Evolutionary conservation across 2,888 invertebrate genomes (phyloP), one percentile per base, ranked within the genome.

Genomic region (Synanthedon andrenaeformis): DNA sequence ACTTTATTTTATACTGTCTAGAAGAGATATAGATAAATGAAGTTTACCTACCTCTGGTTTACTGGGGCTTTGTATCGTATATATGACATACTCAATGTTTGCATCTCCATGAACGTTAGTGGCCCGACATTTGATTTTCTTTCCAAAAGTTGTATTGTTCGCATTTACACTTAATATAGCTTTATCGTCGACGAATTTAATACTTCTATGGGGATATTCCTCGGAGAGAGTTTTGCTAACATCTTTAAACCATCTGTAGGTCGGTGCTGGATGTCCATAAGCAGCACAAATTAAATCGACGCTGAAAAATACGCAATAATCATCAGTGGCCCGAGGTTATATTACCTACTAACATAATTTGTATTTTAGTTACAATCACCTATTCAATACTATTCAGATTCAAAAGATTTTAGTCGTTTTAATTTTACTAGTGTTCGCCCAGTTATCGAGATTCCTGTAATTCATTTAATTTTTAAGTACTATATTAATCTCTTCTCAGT

Each of bases 211-310:
- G 13, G 80, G 62, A 42, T 69, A 73, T 57, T 79, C 77, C 57
- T 79, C 77, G 1, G 65, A 63, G 19, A 79, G 57, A 1, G 68
- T 59, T 5, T 70, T 67, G 3, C 62, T 66, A 1, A 68, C 54
- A 41, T 74, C 73, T 57, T 72, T 69, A 56, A 75, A 79, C 76
- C 79, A 81, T 57, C 72, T 71, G 56, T 78, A 85, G 4, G 71
- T 67, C 0, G 84, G 76, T 8, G 59, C 53, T 0, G 85, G 85
- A 57, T 66, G 76, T 0, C 69, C 82, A 4, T 59, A 59, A 4
- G 82, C 79, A 14, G 64, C 62, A 59, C 85, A 86, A 14, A 62
- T 58, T 42, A 85, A 62, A 11, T 76, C 66, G 13, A 80, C 70
- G 54, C 85, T 85, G 61, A 51, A 79, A 78, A 45, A 13, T 52